Conservation (phyloP, 2,113 vertebrate genomes). For the Tupaia tana region DNA sequence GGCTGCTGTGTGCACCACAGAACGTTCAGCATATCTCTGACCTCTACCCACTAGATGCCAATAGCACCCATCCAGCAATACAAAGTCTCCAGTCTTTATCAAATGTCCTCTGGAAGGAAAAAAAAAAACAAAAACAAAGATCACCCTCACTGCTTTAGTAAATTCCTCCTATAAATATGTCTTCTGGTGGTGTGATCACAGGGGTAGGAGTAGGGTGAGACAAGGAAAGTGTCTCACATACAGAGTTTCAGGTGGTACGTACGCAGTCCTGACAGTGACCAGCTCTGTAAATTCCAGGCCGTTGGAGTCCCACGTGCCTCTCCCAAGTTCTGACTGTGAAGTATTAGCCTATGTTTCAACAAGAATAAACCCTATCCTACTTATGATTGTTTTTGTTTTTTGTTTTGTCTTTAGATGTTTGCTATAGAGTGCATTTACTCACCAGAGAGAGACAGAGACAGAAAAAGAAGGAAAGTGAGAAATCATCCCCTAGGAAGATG, state of each 20-base stretch:
- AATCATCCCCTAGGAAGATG: too few species aligned
- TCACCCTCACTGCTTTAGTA: background rate
- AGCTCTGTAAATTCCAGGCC: background rate
- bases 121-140: too few species aligned
- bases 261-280: rapidly evolving
- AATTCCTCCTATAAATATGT: background rate
- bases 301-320: background rate
- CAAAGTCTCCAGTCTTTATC: background rate
- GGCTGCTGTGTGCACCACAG: background rate
- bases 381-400: background rate
- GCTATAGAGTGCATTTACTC: too few species aligned
- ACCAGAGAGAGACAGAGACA: too few species aligned
- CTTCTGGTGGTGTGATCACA: background rate
- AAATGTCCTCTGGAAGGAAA: background rate
- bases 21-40: background rate
- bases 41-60: background rate
- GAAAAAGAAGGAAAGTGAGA: too few species aligned
- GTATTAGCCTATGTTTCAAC: background rate
- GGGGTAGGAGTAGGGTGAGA: too few species aligned
- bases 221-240: too few species aligned
- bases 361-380: background rate
- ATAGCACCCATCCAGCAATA: background rate
- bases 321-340: background rate
- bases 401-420: too few species aligned
- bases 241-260: background rate